These are phyloP conservation scores for Carapus acus DNA, from an alignment of 2,797 vertebrate genomes.

Conservation along the genomic window DNA sequence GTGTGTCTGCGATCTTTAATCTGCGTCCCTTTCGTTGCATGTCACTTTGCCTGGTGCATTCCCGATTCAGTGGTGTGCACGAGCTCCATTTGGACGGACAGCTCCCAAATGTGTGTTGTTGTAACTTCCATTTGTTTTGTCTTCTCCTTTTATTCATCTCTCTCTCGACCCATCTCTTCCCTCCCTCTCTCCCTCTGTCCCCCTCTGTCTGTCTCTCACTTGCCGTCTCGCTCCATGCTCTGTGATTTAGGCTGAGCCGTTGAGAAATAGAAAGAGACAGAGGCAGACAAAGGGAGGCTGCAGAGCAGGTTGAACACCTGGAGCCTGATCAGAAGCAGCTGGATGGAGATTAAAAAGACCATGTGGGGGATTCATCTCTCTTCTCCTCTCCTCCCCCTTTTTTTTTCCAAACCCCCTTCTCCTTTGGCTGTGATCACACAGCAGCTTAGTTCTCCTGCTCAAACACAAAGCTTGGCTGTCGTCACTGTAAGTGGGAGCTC, in stretches of 20 bases:
- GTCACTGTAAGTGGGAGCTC: slow-evolving; percentile 1
- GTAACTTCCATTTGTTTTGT: no score
- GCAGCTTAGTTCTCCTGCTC: slow-evolving; percentile 16
- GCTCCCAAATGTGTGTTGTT: no score
- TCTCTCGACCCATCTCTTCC: no score
- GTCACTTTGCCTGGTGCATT: no score
- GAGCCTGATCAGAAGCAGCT: slow-evolving; percentile 35
- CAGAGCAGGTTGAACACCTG: slow-evolving; percentile 45
- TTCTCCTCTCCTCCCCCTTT: not conserved
- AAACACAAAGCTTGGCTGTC: not conserved
- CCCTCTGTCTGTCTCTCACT: no score
- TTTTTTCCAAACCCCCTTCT: not conserved
- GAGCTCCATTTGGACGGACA: not conserved
- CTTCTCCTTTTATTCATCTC: no score
- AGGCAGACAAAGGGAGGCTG: slow-evolving; percentile 24
- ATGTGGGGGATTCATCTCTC: slow-evolving; percentile 10
- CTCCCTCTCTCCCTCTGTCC: no score
- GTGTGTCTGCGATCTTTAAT: not conserved
- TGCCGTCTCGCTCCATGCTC: not conserved
- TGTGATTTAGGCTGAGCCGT: not conserved
- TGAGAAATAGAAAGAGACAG: slow-evolving; percentile 32
- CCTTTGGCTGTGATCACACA: not conserved
- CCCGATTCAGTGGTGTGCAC: no score
- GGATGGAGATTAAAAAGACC: slow-evolving; percentile 36
- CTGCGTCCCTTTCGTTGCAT: no score